phyloP scores from a whole-genome alignment of 2,888 invertebrate species.

The Sesia bembeciformis region DNA sequence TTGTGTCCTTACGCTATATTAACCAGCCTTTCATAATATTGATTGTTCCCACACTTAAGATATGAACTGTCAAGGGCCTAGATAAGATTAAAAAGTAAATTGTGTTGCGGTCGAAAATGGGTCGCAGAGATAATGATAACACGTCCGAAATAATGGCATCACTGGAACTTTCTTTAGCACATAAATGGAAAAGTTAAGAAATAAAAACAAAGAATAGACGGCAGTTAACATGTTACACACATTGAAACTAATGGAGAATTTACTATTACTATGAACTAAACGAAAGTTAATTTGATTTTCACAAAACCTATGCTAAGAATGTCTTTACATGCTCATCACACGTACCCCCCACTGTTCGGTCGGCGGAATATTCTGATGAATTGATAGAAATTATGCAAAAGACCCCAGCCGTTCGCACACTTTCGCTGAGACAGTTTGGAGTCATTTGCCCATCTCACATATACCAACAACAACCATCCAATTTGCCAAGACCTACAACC shows the following conservation, averaged over 20 bases:
- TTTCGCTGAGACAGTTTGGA: slow-evolving; percentile 66
- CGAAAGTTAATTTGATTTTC: slow-evolving; percentile 10
- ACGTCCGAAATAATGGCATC: too few species aligned
- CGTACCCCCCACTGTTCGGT: slow-evolving; percentile 49
- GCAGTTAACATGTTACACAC: too few species aligned
- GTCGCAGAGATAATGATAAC: neutral
- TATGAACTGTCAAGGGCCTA: neutral
- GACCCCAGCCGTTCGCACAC: slow-evolving; percentile 48
- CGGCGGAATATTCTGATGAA: slow-evolving; percentile 44
- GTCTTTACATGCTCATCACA: slow-evolving; percentile 22
- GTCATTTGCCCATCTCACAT: slow-evolving; percentile 32
- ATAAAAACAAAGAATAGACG: too few species aligned
- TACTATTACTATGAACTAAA: neutral
- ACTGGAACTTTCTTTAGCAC: too few species aligned
- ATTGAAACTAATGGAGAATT: too few species aligned
- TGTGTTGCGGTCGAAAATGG: neutral
- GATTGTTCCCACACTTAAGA: too few species aligned
- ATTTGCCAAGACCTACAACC: slow-evolving; percentile 20
- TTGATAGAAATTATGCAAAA: slow-evolving; percentile 60
- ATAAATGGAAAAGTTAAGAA: too few species aligned
- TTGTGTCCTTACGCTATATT: too few species aligned
- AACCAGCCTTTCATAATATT: too few species aligned
- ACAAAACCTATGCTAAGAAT: slow-evolving; percentile 26
- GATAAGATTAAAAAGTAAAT: neutral
- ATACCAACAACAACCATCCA: slow-evolving; percentile 19